phyloP scores from a whole-genome alignment of 2,888 invertebrate species.

The Nasonovia ribisnigri region DNA sequence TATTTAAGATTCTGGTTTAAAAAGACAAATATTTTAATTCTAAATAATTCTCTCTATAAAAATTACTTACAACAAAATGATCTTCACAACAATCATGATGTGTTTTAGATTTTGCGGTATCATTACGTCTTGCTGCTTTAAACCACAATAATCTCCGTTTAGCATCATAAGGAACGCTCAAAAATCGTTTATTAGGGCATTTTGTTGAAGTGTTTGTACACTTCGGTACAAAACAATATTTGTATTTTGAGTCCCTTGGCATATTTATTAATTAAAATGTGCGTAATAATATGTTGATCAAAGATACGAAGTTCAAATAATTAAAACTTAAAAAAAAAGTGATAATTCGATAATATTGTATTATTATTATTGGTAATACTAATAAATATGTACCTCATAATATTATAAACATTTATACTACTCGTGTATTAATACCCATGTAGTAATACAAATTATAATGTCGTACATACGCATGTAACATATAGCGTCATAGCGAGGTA shows the following conservation, averaged over 20 bases:
- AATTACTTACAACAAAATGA: neutral
- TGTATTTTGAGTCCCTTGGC: slow-evolving; percentile 30
- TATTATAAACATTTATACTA: neutral
- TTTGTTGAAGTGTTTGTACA: slow-evolving; percentile 11
- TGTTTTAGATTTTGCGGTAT: neutral
- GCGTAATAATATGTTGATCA: neutral
- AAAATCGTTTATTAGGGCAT: neutral
- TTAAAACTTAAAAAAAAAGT: neutral
- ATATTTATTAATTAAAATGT: slow-evolving; percentile 30
- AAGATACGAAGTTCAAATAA: neutral
- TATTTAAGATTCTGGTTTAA: slow-evolving; percentile 8
- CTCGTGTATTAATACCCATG: neutral
- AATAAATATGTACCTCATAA: neutral
- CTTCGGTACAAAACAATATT: slow-evolving; percentile 23
- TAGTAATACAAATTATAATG: neutral
- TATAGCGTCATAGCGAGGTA: too few relatives aligned
- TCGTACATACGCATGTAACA: neutral
- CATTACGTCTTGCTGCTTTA: slow-evolving; percentile 1
- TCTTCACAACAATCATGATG: slow-evolving; percentile 17
- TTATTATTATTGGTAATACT: neutral
- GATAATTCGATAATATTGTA: neutral
- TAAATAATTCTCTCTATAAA: neutral
- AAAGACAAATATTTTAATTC: neutral
- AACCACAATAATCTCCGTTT: neutral
- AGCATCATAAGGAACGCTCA: neutral